Base-by-base conservation (phyloP, 2,797 vertebrate genomes). In the Psittacula echo region DNA sequence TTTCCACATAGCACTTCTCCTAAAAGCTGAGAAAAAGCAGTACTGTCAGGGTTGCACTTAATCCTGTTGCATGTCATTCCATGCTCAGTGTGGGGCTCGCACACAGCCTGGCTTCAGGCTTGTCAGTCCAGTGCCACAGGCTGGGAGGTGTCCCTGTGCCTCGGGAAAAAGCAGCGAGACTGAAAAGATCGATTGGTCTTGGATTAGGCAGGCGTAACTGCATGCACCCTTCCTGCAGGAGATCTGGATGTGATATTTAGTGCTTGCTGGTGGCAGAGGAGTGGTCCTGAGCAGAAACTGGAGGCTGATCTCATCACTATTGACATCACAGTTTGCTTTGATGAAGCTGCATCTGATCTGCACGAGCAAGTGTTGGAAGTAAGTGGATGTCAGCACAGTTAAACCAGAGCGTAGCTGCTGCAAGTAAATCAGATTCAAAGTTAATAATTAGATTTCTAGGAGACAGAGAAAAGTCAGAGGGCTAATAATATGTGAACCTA, bases 391-490 rank as follows among this genome's bases (percentile, higher is more conserved):
- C 88, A 79, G 80, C 82, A 21, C 24, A 11, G 67, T 13, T 24
- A 39, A 41, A 32, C 29, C 65, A 41, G 56, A 72, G 84, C 53
- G 24, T 8, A 3, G 68, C 58, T 72, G 74, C 83, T 83, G 56
- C 51, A 45, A 39, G 75, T 39, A 87, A 90, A 88, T 41, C 85
- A 73, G 72, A 67, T 29, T 71, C 85, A 23, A 54, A 83, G 78
- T 71, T 37, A 71, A 51, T 68, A 6, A 74, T 68, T 64, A 29
- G 3, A 94, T 94, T 90, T 80, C 68, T 65, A 88, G 89, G 67
- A 90, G 87, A 29, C 53, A 58, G 79, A 76, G 91, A 50, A 84
- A 87, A 85, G 41, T 13, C 81, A 50, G 74, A 53, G 71, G 66
- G 42, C 42, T 62, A 84, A 44, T 23, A 19, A 58, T 76, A 13